Evolutionary conservation across 2,797 vertebrate genomes (phyloP).

Genomic region (Argya squamiceps): DNA sequence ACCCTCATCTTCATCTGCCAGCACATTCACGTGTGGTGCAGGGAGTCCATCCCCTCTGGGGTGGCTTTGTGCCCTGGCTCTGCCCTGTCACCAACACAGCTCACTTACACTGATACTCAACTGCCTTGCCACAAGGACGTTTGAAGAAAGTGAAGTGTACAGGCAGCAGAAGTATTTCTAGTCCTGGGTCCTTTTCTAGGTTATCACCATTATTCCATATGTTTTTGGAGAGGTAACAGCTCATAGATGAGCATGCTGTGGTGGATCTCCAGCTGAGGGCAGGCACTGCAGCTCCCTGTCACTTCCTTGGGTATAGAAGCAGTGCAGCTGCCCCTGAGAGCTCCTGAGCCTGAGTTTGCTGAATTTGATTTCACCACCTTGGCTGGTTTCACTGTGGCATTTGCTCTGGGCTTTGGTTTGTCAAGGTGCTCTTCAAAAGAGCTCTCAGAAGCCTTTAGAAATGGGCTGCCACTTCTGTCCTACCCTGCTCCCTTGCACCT

Average conservation of each 20-base stretch:
- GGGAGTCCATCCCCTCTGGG: background rate
- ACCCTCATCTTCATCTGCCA: background rate
- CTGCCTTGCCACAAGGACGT: accelerated
- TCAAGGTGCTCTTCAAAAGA: background rate
- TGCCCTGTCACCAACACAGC: background rate
- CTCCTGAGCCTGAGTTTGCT: background rate
- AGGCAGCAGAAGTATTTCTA: background rate
- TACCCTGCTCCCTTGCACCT: background rate
- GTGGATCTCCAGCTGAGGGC: background rate
- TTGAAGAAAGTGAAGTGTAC: background rate
- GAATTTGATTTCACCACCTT: background rate
- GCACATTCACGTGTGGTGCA: background rate
- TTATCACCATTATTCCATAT: accelerated
- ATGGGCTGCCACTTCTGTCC: background rate
- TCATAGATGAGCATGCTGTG: background rate
- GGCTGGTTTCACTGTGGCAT: background rate
- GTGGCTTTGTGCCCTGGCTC: background rate
- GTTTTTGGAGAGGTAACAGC: background rate
- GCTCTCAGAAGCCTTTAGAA: background rate
- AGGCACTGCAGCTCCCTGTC: background rate
- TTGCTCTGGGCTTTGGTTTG: background rate
- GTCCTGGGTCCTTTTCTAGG: background rate
- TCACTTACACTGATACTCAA: accelerated
- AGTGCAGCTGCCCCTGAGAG: background rate
- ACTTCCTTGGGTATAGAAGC: background rate